A percentile compares a stretch with the other conserved stretches of the same genome.
Conservation (phyloP, 2,113 vertebrate genomes). For the Bungarus multicinctus region DNA sequence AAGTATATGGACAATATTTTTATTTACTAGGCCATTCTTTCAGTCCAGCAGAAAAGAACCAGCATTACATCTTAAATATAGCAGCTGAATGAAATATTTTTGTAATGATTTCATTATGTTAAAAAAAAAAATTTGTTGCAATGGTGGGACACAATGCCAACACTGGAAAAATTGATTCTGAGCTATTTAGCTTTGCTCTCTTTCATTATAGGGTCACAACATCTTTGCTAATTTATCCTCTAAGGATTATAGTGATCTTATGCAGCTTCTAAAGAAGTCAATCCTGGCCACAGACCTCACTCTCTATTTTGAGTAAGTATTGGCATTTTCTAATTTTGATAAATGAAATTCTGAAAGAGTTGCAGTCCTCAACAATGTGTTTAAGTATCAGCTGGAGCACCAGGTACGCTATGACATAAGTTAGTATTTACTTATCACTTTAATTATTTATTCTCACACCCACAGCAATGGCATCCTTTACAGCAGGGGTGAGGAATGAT, state of each 20-base stretch:
- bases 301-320: constrained; percentile 97
- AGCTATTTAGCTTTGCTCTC: constrained; percentile 65
- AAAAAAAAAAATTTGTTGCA: constrained; percentile 24
- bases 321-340: constrained; percentile 62
- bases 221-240: constrained; percentile 99
- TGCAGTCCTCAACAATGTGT: constrained; percentile 56
- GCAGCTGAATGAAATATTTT: constrained; percentile 38
- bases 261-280: constrained; percentile 98
- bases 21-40: constrained; percentile 39
- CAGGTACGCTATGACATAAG: constrained; percentile 36
- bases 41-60: constrained; percentile 43
- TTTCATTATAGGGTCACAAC: constrained; percentile 91
- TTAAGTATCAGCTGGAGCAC: constrained; percentile 52
- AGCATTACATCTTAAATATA: constrained; percentile 37
- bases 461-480: constrained; percentile 29
- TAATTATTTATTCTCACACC: constrained; percentile 52
- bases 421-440: constrained; percentile 43
- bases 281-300: constrained; percentile 98
- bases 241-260: constrained; percentile 94
- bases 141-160: constrained; percentile 17
- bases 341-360: constrained; percentile 61
- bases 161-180: constrained; percentile 47
- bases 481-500: neutral
- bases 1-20: constrained; percentile 30
- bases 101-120: constrained; percentile 40